Evolutionary conservation across 2,113 vertebrate genomes (phyloP).

Genomic region (Clarias macrocephalus): DNA sequence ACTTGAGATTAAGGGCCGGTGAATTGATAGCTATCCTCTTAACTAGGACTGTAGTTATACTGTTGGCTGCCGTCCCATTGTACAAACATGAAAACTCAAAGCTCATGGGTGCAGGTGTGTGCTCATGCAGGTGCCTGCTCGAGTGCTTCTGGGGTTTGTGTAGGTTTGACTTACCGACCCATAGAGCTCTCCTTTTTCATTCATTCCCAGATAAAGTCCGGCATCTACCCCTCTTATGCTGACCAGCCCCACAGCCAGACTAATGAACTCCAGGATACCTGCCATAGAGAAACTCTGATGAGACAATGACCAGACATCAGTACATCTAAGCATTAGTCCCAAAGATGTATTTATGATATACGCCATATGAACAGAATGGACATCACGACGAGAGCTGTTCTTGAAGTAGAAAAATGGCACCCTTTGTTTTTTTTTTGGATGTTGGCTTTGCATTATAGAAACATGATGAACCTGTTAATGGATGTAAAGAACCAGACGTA

Average conservation of each 20-base stretch:
- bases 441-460: conserved; percentile 10
- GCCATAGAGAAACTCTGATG: conserved; percentile 56
- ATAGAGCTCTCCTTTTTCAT: conserved; percentile 95
- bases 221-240: conserved; percentile 98
- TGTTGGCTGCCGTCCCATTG: conserved; percentile 27
- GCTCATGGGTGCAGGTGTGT: conserved; percentile 28
- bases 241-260: conserved; percentile 97
- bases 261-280: conserved; percentile 99
- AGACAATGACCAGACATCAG: conserved; percentile 44
- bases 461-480: conserved; percentile 2
- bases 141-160: conserved; percentile 21
- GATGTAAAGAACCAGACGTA: background rate
- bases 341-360: conserved; percentile 16
- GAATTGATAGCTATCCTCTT: conserved; percentile 29
- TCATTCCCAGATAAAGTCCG: conserved; percentile 97
- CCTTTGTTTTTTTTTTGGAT: conserved; percentile 9
- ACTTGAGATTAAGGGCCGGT: conserved; percentile 24
- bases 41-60: conserved; percentile 13
- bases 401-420: conserved; percentile 18
- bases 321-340: conserved; percentile 30
- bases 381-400: background rate
- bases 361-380: conserved; percentile 12
- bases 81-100: conserved; percentile 19
- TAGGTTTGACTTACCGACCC: conserved; percentile 90
- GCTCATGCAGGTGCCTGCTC: conserved; percentile 11